These are phyloP conservation scores for Erythrolamprus reginae DNA, from an alignment of 2,113 vertebrate species.

Conservation along the genomic window DNA sequence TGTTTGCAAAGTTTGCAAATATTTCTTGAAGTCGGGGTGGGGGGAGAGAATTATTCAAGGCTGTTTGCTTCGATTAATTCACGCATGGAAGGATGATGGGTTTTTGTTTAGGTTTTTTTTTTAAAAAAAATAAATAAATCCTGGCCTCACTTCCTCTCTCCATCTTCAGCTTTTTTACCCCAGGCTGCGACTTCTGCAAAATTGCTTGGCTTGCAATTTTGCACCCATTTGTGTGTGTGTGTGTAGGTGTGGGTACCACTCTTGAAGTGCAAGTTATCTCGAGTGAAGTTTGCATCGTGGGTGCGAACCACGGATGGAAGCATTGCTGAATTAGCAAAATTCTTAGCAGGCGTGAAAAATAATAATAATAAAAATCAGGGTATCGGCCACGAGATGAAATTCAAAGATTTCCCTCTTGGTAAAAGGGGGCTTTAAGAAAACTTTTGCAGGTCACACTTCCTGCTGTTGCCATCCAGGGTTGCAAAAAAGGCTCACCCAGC, in stretches of 20 bases:
- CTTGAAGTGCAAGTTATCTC: constrained; percentile 38
- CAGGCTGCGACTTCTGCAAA: constrained; percentile 38
- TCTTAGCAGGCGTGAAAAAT: background rate
- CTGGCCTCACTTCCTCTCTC: constrained; percentile 29
- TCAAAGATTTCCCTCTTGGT: background rate
- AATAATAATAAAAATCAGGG: background rate
- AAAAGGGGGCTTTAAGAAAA: background rate
- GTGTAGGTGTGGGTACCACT: constrained; percentile 52
- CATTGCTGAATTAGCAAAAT: background rate
- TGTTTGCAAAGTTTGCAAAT: constrained; percentile 71
- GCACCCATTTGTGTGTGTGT: constrained; percentile 63
- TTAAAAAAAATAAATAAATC: no score
- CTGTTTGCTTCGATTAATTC: constrained; percentile 70
- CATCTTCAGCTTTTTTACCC: constrained; percentile 42
- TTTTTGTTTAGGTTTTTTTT: no score
- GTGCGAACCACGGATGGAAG: fast-evolving
- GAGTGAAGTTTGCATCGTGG: background rate
- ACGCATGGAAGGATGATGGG: constrained; percentile 55
- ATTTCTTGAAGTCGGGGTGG: constrained; percentile 53
- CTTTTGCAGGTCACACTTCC: background rate
- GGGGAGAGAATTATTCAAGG: constrained; percentile 65
- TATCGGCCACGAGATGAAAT: no score
- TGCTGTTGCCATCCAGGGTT: background rate
- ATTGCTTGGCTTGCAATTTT: constrained; percentile 55
- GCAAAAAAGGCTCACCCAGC: background rate